These are phyloP conservation scores for Eulithis prunata DNA, from an alignment of 2,888 invertebrate species.

Conservation along the genomic window DNA sequence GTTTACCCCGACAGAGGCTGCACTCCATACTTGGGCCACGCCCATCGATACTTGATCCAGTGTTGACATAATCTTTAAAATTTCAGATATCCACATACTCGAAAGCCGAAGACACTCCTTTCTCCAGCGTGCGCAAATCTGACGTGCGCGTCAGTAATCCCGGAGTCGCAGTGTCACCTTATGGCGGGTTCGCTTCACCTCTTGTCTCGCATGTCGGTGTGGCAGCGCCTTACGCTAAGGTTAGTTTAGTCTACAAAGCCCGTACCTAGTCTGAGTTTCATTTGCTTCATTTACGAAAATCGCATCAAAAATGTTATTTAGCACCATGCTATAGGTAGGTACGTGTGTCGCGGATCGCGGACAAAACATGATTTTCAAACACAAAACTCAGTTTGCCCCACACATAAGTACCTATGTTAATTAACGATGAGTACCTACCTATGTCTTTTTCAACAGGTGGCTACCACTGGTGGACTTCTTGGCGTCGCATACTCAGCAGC, in stretches of 20 bases:
- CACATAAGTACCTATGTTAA: no score
- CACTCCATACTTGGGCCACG: no score
- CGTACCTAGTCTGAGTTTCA: no score
- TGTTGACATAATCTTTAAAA: not conserved
- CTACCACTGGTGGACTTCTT: slow-evolving; percentile 78
- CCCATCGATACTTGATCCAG: no score
- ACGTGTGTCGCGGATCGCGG: no score
- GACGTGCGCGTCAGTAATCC: slow-evolving; percentile 89
- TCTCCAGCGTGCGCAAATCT: slow-evolving; percentile 88
- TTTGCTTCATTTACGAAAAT: no score
- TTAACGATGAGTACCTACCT: no score
- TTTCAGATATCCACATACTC: slow-evolving; percentile 86
- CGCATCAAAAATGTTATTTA: no score
- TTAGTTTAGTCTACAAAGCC: slow-evolving; percentile 38
- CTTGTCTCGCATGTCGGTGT: slow-evolving; percentile 66
- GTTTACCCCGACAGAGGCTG: not conserved
- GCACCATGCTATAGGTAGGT: no score
- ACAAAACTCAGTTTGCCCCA: no score
- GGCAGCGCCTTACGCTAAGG: slow-evolving; percentile 71
- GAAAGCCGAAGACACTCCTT: slow-evolving; percentile 89
- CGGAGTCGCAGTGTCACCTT: slow-evolving; percentile 69
- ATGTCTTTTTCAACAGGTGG: slow-evolving; percentile 61
- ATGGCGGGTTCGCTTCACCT: slow-evolving; percentile 63
- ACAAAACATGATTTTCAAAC: no score
- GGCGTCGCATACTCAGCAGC: slow-evolving; percentile 86